Base-by-base conservation (phyloP, 2,797 vertebrate species). In the Nyctalus aviator region DNA sequence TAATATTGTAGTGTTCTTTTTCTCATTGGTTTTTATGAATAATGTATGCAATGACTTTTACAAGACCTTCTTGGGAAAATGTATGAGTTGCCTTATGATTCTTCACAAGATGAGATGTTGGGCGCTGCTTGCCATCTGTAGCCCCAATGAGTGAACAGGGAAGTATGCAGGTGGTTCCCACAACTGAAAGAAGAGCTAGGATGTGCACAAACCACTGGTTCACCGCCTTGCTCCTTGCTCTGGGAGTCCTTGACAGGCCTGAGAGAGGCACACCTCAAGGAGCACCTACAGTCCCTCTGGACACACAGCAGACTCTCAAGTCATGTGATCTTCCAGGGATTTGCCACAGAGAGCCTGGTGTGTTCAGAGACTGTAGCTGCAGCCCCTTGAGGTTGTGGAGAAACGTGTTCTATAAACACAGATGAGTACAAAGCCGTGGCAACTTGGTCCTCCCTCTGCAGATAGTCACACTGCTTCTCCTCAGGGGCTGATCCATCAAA, bases 1-100 rank as follows among this genome's bases (percentile, higher is more conserved):
- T 92, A 68, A 69, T 50, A 50, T 75, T 50, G 82, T 25, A 13
- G 4, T 81, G n/a, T 76, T 81, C 37, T 83, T 93, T 77, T 78
- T 76, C 20, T 79, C 50, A 48, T 30, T 81, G 10, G 14, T 35
- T 41, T 79, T 84, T 71, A 71, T 84, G 72, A 84, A 46, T 76
- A 64, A 75, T 76, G 76, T 44, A 72, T 84, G 68, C n/a, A 62
- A 48, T 75, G 73, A 46, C 44, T 82, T 88, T 71, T 35, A n/a
- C 2, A 59, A 68, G 76, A 81, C 12, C 23, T 75, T 85, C 41
- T 50, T 48, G 68, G 55, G 83, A 76, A 82, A 91, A 41, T 53
- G 20, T 17, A 8, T 37, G 83, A 77, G 17, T 14, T 81, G 88
- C 23, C 53, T 77, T 72, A 27, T 55, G n/a, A 89, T 64, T 76